Evolutionary conservation across 2,888 invertebrate genomes (phyloP), one percentile per base, ranked within the genome.

Genomic region (Polietes domitor): DNA sequence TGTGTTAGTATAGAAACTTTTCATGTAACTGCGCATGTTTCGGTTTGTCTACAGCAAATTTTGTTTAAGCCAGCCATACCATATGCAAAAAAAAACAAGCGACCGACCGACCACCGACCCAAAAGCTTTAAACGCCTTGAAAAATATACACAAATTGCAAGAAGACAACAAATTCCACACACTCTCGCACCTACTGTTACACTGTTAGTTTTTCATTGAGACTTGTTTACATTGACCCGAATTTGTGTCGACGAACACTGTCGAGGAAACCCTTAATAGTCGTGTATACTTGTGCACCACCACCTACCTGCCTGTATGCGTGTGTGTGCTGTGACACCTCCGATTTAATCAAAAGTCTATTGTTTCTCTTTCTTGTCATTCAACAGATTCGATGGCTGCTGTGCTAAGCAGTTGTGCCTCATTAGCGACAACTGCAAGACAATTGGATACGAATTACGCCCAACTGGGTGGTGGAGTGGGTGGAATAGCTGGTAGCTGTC

Each of bases 361-460:
- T 65, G 41, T 68, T 65, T 19, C 28, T 72, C 37, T 15, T 61
- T 37, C 32, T 50, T 37, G 17, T 2, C 41, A 70, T 74, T 75
- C 28, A 58, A 43, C 53, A 84, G 84, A 73, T 84, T 81, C 84
- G 73, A 84, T 84, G 84, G 81, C 79, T 76, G 76, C 78, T 81
- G 79, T 81, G 73, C 53, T 84, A 43, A 78, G 76, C 81, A 81
- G 81, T 84, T 84, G 76, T 73, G 61, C 68, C 76, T 32, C 68
- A 47, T 50, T 77, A 21, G 61, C 73, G n/a, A 47, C 61, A 77
- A 70, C 70, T 37, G 32, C 37, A 17, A 73, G 73, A 68, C 68
- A 68, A 43, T 68, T 68, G 24, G 68, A 68, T 41, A 21, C 68
- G 43, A 68, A 43, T 68, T 68, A 68, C 68, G 24, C 24, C 68